Conservation (phyloP, 92 coral and sea anemone genomes). For the Bergia sp. region DNA sequence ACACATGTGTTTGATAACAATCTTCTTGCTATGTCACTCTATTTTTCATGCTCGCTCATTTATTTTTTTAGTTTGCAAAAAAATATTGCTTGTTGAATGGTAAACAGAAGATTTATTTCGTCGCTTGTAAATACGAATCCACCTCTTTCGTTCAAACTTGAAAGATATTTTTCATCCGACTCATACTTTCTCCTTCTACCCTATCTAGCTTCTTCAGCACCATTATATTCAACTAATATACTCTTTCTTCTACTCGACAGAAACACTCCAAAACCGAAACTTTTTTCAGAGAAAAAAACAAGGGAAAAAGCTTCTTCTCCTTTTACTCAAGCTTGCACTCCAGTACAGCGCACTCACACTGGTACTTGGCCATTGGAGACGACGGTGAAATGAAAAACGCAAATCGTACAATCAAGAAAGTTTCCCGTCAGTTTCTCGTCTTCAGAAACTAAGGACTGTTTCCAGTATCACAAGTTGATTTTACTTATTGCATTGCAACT, state of each 20-base stretch:
- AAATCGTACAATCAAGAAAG: slow-evolving; percentile 6
- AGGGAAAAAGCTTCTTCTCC: neutral
- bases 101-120: too few relatives aligned
- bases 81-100: too few relatives aligned
- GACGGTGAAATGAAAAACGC: slow-evolving; percentile 27
- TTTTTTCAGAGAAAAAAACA: neutral
- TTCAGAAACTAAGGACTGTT: neutral
- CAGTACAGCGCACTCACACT: neutral
- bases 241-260: neutral
- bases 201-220: neutral
- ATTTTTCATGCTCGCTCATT: too few relatives aligned
- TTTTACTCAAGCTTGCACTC: neutral
- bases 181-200: too few relatives aligned
- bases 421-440: neutral
- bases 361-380: slow-evolving; percentile 28
- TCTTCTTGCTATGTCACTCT: too few relatives aligned
- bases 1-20: too few relatives aligned
- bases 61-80: too few relatives aligned
- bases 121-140: too few relatives aligned
- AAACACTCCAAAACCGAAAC: neutral
- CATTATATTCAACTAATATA: neutral
- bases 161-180: too few relatives aligned
- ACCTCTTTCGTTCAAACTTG: too few relatives aligned
- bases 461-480: too few relatives aligned
- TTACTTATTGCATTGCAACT: too few relatives aligned